A percentile compares a stretch with the other conserved stretches of the same genome.
phyloP scores from a whole-genome alignment of 2,797 vertebrate species.

The Hypotaenidia okinawae region DNA sequence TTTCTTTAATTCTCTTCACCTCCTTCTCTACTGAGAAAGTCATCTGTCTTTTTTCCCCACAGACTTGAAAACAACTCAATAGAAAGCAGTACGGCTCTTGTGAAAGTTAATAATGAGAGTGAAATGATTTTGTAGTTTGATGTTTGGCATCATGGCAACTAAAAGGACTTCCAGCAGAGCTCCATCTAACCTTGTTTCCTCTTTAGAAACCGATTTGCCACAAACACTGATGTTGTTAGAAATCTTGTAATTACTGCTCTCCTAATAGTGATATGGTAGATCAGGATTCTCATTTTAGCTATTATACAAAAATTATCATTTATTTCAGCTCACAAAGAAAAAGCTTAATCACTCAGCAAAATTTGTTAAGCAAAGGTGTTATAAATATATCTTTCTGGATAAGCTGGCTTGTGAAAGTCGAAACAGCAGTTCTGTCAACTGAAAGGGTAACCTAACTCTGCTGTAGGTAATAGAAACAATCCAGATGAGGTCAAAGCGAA shows the following conservation, averaged over 20 bases:
- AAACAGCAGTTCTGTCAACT: background rate
- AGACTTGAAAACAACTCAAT: conserved; percentile 20
- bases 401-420: background rate
- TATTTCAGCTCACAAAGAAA: background rate
- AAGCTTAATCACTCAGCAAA: background rate
- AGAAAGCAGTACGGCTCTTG: background rate
- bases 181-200: background rate
- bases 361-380: background rate
- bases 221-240: background rate
- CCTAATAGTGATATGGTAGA: background rate
- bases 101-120: conserved; percentile 30
- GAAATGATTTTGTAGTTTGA: conserved; percentile 35
- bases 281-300: background rate
- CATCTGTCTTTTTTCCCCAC: conserved; percentile 3
- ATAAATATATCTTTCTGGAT: background rate
- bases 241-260: conserved; percentile 14
- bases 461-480: background rate
- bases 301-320: background rate
- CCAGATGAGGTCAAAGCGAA: background rate
- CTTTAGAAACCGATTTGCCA: conserved; percentile 14
- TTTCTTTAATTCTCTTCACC: conserved; percentile 37
- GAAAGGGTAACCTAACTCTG: background rate
- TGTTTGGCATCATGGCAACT: conserved; percentile 8
- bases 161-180: conserved; percentile 37
- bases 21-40: conserved; percentile 33